Evolutionary conservation across 1,140 invertebrate species (phyloP).

Genomic region (Papilio helenus): DNA sequence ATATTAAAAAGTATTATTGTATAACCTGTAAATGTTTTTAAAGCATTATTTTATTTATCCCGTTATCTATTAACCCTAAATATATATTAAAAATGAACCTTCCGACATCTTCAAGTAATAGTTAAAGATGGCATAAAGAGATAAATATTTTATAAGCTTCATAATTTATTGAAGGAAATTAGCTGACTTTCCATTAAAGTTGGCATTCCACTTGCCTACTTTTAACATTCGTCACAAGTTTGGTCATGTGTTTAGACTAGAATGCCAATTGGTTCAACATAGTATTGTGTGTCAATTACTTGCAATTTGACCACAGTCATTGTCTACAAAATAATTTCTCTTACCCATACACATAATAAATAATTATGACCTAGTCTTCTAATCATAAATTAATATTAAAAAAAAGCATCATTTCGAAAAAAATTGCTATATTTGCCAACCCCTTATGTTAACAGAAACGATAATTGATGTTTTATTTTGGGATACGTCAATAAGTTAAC

Average conservation of each 20-base stretch:
- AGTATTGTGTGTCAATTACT: neutral
- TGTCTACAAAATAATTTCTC: neutral
- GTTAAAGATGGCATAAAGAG: neutral
- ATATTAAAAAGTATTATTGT: neutral
- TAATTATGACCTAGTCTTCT: too few relatives aligned
- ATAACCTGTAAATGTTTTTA: neutral
- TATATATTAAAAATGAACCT: neutral
- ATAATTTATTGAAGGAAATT: neutral
- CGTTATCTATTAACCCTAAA: neutral
- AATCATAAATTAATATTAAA: too few relatives aligned
- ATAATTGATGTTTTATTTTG: neutral
- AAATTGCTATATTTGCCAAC: neutral
- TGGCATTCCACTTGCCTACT: constrained; percentile 21
- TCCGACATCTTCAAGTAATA: too few relatives aligned
- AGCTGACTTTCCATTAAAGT: constrained; percentile 10
- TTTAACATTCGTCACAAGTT: constrained; percentile 26
- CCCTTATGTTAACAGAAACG: neutral
- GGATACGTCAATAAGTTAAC: neutral
- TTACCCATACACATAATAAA: too few relatives aligned
- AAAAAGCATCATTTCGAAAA: too few relatives aligned
- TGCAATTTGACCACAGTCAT: neutral
- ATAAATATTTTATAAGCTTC: neutral
- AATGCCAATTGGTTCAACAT: neutral
- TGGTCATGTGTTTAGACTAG: neutral
- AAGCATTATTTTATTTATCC: neutral